Evolutionary conservation across 2,113 vertebrate species (phyloP), one percentile per base, ranked within the genome.

Genomic region (Meriones unguiculatus): DNA sequence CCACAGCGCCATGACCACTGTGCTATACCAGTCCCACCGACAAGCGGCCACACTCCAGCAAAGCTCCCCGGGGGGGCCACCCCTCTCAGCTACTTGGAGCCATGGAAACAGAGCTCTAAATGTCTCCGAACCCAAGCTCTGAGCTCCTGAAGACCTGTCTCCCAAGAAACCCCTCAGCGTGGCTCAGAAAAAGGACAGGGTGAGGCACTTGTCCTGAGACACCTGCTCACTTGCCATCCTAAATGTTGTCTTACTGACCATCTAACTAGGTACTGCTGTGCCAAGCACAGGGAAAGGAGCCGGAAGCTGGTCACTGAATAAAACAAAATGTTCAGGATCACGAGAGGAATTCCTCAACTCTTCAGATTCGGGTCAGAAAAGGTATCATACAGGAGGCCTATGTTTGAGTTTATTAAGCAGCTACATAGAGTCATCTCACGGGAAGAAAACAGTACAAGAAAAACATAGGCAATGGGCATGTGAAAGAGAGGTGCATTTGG

Each of bases 341-440:
- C 0, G 0, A 64, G 52, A 90, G 38, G 80, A 46, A 90, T 7
- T 35, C 22, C 22, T 65, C 30, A 18, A 12, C 5, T 69, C 72
- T 92, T 94, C 9, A 25, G 41, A 82, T n/a, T 14, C 17, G 32
- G 46, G 7, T 92, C 82, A 91, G 78, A 93, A 93, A 90, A 80
- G 28, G 6, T 50, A 13, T 86, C 35, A 5, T 1, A 1, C 50
- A 62, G 82, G 54, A 89, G 24, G 82, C 3, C 5, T 20, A 35
- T 4, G 20, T 59, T 69, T 54, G 88, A 86, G 64, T 57, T n/a
- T 59, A 59, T 87, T 69, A 46, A 87, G 90, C 9, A 89, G 57
- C 57, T 72, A 0, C 2, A 20, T 73, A 70, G 73, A 75, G 25
- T 57, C 67, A n/a, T 35, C 41, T 78, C 35, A 52, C 30, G 30